Conservation (phyloP, 2,113 vertebrate genomes). For the Passer domesticus region DNA sequence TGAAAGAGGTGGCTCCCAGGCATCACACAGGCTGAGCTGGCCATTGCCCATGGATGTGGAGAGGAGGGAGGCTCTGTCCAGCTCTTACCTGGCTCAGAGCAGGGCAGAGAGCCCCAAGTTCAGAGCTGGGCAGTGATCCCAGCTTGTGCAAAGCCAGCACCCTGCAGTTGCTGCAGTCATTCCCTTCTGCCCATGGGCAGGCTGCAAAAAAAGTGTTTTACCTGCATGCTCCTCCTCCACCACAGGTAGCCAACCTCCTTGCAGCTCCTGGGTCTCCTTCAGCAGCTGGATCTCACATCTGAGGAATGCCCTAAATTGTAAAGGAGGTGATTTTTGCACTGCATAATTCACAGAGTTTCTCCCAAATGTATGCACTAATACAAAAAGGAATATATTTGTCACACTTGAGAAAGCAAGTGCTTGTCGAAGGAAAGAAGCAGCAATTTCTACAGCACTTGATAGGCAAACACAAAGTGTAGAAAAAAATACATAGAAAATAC, state of each 20-base stretch:
- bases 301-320: not conserved
- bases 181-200: fast-evolving
- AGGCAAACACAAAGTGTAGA: not conserved
- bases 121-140: not conserved
- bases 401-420: not conserved
- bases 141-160: not conserved
- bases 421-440: not conserved
- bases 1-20: fast-evolving
- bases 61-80: not conserved
- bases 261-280: not conserved
- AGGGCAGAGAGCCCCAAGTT: not conserved
- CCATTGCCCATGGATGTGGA: fast-evolving
- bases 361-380: fast-evolving
- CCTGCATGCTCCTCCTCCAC: not conserved
- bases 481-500: not conserved
- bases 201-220: not conserved
- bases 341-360: not conserved
- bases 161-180: not conserved
- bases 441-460: not conserved
- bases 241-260: not conserved
- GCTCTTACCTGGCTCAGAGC: not conserved
- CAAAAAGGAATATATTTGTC: not conserved
- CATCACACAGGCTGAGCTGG: not conserved
- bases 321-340: not conserved
- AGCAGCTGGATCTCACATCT: not conserved